These are phyloP conservation scores for Ellobius talpinus DNA, from an alignment of 2,113 vertebrate genomes.

Conservation along the genomic window DNA sequence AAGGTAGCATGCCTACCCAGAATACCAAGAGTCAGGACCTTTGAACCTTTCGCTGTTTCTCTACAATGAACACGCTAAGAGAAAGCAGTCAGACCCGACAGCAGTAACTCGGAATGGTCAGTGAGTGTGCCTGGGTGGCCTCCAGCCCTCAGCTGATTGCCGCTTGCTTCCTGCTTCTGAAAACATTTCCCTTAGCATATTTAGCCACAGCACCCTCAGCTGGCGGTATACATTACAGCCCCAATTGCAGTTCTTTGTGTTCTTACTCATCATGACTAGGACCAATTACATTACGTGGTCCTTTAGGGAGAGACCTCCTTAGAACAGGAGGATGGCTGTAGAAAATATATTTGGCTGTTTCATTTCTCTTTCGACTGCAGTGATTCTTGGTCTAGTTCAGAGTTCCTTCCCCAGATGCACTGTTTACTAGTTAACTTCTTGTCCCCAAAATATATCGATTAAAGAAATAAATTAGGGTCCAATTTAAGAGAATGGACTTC, in stretches of 20 bases:
- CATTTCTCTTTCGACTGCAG: not conserved
- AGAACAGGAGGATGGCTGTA: not conserved
- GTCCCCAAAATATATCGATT: constrained; percentile 67
- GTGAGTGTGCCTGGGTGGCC: not conserved
- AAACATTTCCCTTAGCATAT: not conserved
- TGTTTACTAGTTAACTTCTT: constrained; percentile 62
- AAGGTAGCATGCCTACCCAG: not conserved
- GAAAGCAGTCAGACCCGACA: not conserved
- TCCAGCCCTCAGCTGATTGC: not conserved
- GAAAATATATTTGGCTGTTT: constrained; percentile 22
- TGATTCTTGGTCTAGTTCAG: not conserved
- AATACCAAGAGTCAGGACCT: not conserved
- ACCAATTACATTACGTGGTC: not conserved
- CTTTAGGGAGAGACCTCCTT: not conserved
- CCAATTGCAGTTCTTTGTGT: not conserved
- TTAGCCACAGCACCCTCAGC: not conserved
- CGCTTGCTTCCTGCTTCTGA: not conserved
- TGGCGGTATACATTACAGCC: not conserved
- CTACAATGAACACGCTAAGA: not conserved
- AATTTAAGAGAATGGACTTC: constrained; percentile 71
- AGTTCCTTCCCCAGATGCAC: constrained; percentile 8
- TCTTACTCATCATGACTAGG: constrained; percentile 20
- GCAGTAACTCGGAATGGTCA: not conserved
- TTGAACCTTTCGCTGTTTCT: not conserved
- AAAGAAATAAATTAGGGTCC: constrained; percentile 66